Evolutionary conservation across 2,797 vertebrate species (phyloP).

Genomic region (Brotula barbata): DNA sequence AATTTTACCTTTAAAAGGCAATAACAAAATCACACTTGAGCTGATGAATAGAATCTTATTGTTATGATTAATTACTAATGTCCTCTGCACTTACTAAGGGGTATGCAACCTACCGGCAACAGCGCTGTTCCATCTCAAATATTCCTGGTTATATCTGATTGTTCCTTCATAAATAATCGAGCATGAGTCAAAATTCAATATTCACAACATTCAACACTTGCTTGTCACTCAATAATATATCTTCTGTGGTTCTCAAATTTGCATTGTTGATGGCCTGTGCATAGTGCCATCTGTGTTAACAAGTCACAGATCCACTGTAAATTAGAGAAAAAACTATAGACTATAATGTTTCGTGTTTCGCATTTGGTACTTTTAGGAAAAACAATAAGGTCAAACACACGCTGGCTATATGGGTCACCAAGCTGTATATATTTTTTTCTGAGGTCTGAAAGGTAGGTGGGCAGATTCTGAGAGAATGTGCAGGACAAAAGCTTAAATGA

Average conservation of each 20-base stretch:
- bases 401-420: slow-evolving; percentile 2
- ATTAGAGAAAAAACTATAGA: not conserved
- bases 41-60: too few relatives aligned
- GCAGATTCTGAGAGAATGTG: slow-evolving; percentile 18
- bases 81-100: not conserved
- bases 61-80: slow-evolving; percentile 11
- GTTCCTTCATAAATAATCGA: not conserved
- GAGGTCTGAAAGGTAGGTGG: slow-evolving; percentile 35
- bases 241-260: slow-evolving; percentile 5
- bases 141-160: not conserved
- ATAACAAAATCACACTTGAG: not conserved
- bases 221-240: not conserved
- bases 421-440: not conserved
- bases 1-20: not conserved
- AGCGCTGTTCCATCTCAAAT: not conserved
- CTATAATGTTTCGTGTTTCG: not conserved
- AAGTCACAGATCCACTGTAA: slow-evolving; percentile 9
- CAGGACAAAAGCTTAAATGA: slow-evolving; percentile 30
- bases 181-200: not conserved
- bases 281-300: too few relatives aligned
- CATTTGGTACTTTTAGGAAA: not conserved
- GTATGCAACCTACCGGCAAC: too few relatives aligned
- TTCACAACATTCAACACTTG: not conserved
- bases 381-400: not conserved
- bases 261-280: not conserved